Evolutionary conservation across 2,797 vertebrate genomes (phyloP).

Genomic region (Pristis pectinata): DNA sequence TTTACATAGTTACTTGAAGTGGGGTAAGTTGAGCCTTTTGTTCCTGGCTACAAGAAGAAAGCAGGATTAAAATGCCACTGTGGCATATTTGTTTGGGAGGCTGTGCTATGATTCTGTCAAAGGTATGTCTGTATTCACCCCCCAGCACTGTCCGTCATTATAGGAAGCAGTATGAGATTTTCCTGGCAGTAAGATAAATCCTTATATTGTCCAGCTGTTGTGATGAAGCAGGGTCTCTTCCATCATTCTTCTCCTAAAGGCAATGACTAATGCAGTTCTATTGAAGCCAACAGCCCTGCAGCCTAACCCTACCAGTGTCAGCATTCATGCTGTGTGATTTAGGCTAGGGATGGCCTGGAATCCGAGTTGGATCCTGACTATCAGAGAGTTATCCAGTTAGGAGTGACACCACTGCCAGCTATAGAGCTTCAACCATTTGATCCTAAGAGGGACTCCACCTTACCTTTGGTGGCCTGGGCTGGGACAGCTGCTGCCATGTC

Average conservation of each 20-base stretch:
- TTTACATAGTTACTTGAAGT: neutral
- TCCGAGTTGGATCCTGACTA: neutral
- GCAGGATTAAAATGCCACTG: neutral
- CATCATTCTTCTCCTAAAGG: neutral
- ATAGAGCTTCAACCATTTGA: neutral
- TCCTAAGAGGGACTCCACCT: neutral
- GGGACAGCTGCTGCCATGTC: no score
- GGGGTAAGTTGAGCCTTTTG: neutral
- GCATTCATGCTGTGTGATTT: neutral
- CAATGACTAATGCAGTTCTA: neutral
- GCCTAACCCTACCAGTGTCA: neutral
- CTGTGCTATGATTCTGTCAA: neutral
- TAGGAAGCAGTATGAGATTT: neutral
- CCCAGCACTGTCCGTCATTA: neutral
- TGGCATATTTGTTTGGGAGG: neutral
- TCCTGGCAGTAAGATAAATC: neutral
- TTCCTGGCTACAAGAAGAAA: neutral
- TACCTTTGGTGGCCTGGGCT: neutral
- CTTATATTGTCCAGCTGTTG: neutral
- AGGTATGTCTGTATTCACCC: neutral
- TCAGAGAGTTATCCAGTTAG: neutral
- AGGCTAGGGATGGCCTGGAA: neutral
- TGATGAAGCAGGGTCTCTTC: neutral
- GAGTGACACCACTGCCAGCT: neutral
- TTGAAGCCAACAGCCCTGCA: neutral